Percentiles rank a stretch among this genome's conserved stretches.
Evolutionary conservation across 2,797 vertebrate genomes (phyloP).

Genomic region (Pseudochirops corinnae): DNA sequence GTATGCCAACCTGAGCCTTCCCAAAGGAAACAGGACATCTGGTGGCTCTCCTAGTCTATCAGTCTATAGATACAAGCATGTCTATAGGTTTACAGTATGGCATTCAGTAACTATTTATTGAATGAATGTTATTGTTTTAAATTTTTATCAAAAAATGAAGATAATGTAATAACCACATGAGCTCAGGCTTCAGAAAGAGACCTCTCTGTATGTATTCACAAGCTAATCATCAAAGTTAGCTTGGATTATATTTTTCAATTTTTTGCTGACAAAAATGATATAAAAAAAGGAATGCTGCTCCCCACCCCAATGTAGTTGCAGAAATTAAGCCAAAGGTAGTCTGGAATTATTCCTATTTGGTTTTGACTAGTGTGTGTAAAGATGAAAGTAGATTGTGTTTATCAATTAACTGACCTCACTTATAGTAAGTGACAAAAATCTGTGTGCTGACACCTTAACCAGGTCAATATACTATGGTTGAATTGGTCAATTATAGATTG

Average conservation of each 20-base stretch:
- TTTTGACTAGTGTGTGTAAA: background rate
- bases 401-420: background rate
- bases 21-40: constrained; percentile 16
- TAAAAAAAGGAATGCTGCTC: background rate
- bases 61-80: background rate
- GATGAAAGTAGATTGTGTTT: background rate
- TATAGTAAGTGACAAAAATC: background rate
- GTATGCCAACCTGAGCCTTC: background rate
- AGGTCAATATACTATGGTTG: background rate
- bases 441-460: background rate
- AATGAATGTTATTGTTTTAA: background rate
- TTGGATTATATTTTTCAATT: background rate
- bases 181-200: background rate
- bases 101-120: background rate
- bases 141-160: background rate
- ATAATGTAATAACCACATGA: background rate
- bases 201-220: background rate
- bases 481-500: background rate
- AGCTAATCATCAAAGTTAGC: background rate
- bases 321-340: background rate
- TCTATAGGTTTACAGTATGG: background rate
- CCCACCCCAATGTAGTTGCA: background rate
- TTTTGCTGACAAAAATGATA: background rate
- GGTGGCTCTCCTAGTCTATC: background rate
- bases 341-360: background rate